These are phyloP conservation scores for Myzus persicae DNA, from an alignment of 1,140 invertebrate species.

Conservation along the genomic window DNA sequence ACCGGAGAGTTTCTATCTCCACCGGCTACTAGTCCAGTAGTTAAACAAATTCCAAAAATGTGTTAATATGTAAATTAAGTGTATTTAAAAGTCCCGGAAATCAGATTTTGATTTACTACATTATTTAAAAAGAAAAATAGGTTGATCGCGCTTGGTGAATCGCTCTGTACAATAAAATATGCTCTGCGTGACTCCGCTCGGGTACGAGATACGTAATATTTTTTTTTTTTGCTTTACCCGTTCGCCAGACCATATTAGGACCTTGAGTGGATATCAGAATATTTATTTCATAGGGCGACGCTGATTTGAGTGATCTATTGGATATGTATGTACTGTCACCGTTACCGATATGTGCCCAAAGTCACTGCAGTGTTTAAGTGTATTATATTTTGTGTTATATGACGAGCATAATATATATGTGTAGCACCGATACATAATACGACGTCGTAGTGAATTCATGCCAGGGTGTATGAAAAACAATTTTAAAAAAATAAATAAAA, in stretches of 20 bases:
- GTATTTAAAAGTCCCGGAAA: too few species aligned
- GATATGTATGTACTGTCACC: neutral
- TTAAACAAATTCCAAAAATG: too few species aligned
- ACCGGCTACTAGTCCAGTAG: too few species aligned
- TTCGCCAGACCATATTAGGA: neutral
- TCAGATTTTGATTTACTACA: too few species aligned
- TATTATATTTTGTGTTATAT: constrained; percentile 7
- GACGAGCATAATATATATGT: neutral
- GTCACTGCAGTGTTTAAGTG: neutral
- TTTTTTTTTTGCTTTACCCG: neutral
- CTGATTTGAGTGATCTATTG: constrained; percentile 27
- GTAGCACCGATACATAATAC: neutral
- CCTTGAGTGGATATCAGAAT: neutral
- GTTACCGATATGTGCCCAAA: neutral
- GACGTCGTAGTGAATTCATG: neutral
- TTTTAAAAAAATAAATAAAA: neutral
- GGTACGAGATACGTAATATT: neutral
- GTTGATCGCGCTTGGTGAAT: too few species aligned
- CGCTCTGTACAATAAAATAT: neutral
- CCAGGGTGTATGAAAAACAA: neutral
- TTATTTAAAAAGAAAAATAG: too few species aligned
- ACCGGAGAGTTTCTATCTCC: too few species aligned
- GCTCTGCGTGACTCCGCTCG: neutral
- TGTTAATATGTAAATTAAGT: too few species aligned
- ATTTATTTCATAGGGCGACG: neutral